A percentile compares a stretch with the other conserved stretches of the same genome.
phyloP scores from a whole-genome alignment of 1,140 invertebrate species.

The Monochamus saltuarius region DNA sequence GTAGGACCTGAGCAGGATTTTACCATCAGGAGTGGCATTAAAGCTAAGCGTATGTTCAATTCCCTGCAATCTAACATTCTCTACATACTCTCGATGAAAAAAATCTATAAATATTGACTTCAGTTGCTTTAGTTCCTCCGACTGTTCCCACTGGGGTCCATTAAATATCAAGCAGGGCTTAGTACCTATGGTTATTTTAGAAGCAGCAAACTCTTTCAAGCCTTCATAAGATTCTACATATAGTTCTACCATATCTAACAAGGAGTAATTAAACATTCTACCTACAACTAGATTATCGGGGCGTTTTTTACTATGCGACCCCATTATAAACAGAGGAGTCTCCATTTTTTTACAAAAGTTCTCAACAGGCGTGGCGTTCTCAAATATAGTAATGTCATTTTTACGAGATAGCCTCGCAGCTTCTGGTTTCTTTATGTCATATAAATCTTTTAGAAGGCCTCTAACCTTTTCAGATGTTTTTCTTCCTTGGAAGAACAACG shows the following conservation, averaged over 20 bases:
- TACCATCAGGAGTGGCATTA: slow-evolving; percentile 74
- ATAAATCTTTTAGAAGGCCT: slow-evolving; percentile 84
- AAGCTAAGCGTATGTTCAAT: slow-evolving; percentile 92
- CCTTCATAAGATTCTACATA: slow-evolving; percentile 78
- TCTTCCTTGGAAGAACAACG: slow-evolving; percentile 82
- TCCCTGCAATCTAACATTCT: slow-evolving; percentile 82
- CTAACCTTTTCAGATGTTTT: slow-evolving; percentile 77
- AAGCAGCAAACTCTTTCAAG: slow-evolving; percentile 42
- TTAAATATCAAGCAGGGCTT: slow-evolving; percentile 94
- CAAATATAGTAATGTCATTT: slow-evolving; percentile 85
- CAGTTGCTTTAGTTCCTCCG: slow-evolving; percentile 76
- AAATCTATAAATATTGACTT: slow-evolving; percentile 92
- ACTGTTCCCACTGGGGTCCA: slow-evolving; percentile 88
- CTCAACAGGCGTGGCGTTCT: slow-evolving; percentile 80
- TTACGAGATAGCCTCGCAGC: slow-evolving; percentile 74
- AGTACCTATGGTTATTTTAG: slow-evolving; percentile 59
- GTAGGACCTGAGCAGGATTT: slow-evolving; percentile 85
- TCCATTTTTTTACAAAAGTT: slow-evolving; percentile 85
- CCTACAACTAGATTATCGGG: slow-evolving; percentile 91
- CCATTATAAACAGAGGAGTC: slow-evolving; percentile 85
- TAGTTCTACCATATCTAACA: slow-evolving; percentile 97
- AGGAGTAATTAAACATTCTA: slow-evolving; percentile 83
- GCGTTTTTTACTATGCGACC: slow-evolving; percentile 90
- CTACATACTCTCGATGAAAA: slow-evolving; percentile 84
- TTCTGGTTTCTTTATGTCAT: slow-evolving; percentile 83